Evolutionary conservation across 2,113 vertebrate species (phyloP).

Genomic region (Scartelaos histophorus): DNA sequence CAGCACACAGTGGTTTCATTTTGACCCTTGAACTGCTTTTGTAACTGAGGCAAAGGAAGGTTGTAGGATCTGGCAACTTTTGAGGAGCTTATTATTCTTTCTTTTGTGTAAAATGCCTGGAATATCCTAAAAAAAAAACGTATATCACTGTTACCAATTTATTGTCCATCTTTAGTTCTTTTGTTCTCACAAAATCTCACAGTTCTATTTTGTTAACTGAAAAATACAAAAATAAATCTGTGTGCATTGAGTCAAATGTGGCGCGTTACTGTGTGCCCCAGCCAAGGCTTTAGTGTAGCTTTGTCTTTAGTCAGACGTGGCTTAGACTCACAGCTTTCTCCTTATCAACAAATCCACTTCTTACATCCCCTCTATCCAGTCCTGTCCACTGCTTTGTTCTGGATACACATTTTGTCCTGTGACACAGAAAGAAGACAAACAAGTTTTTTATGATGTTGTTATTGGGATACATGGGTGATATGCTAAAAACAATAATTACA

Average conservation of each 20-base stretch:
- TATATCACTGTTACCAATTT: constrained; percentile 16
- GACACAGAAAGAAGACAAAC: background rate
- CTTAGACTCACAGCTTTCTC: constrained; percentile 33
- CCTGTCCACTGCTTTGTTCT: constrained; percentile 2
- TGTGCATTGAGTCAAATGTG: constrained; percentile 40
- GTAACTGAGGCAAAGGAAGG: no score
- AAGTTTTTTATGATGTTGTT: no score
- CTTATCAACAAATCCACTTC: constrained; percentile 44
- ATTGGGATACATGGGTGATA: no score
- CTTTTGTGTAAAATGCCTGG: no score
- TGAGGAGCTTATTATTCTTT: no score
- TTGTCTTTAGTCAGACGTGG: constrained; percentile 46
- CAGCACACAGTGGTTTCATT: no score
- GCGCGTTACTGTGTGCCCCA: constrained; percentile 45
- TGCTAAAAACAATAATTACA: no score
- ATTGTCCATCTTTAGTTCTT: constrained; percentile 39
- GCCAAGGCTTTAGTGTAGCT: constrained; percentile 52
- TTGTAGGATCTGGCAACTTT: no score
- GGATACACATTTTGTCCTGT: background rate
- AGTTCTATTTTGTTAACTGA: constrained; percentile 55
- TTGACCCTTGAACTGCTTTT: no score
- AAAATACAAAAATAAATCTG: constrained; percentile 61
- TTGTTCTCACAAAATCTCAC: constrained; percentile 46
- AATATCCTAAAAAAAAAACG: no score
- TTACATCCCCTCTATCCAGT: constrained; percentile 7